These are phyloP conservation scores for Melanostigma gelatinosum DNA, from an alignment of 2,113 vertebrate genomes.

Conservation along the genomic window DNA sequence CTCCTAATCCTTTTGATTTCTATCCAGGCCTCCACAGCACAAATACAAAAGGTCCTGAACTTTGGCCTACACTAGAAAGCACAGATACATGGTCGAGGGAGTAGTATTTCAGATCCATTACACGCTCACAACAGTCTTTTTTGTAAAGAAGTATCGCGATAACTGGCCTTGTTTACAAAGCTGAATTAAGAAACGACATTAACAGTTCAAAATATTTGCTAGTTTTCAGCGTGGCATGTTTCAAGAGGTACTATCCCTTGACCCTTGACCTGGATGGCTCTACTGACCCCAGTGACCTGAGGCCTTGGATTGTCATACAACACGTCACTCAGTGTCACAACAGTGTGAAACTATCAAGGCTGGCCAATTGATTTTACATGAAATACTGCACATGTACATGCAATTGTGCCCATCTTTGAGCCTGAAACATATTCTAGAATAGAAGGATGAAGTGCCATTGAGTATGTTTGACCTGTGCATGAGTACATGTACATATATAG, in stretches of 20 bases:
- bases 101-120: slow-evolving; percentile 74
- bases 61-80: slow-evolving; percentile 74
- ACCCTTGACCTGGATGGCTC: slow-evolving; percentile 67
- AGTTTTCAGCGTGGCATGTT: slow-evolving; percentile 63
- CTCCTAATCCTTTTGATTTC: slow-evolving; percentile 45
- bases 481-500: slow-evolving; percentile 7
- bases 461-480: slow-evolving; percentile 14
- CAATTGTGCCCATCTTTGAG: slow-evolving; percentile 15
- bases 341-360: not conserved
- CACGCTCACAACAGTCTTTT: slow-evolving; percentile 58
- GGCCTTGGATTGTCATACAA: slow-evolving; percentile 49
- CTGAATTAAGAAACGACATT: not conserved
- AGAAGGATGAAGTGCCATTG: not conserved
- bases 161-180: slow-evolving; percentile 16
- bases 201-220: slow-evolving; percentile 24
- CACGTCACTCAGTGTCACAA: slow-evolving; percentile 27
- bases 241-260: slow-evolving; percentile 72
- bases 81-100: slow-evolving; percentile 60
- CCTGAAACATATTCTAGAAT: not conserved
- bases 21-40: slow-evolving; percentile 51
- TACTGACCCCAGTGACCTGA: slow-evolving; percentile 71
- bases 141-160: slow-evolving; percentile 13
- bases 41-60: slow-evolving; percentile 56
- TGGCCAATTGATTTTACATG: slow-evolving; percentile 13
- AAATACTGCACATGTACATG: slow-evolving; percentile 21